Conservation (phyloP, 2,888 invertebrate genomes). For the Caenorhabditis sp. region DNA sequence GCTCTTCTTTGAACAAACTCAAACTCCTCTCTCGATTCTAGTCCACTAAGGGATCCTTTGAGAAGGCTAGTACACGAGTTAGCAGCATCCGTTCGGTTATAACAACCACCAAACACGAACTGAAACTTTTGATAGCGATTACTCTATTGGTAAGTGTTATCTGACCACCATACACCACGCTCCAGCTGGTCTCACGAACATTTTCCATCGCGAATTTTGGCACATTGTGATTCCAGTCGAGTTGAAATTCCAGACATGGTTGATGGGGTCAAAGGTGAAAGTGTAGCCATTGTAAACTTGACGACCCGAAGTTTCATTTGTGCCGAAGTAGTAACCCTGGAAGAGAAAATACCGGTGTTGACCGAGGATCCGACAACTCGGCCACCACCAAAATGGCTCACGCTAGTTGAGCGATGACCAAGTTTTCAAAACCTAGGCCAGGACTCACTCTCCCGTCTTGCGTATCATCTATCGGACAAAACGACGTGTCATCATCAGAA, state of each 20-base stretch:
- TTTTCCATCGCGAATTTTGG: background rate
- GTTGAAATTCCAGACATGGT: background rate
- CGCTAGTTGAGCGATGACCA: no score
- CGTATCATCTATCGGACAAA: background rate
- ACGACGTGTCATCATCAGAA: no score
- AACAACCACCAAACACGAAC: no score
- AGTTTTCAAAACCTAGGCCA: no score
- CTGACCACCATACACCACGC: background rate
- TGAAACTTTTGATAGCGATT: no score
- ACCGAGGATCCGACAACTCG: no score
- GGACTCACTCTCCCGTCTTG: background rate
- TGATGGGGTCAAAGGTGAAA: background rate
- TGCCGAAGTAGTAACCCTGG: background rate
- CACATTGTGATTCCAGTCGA: conserved; percentile 2
- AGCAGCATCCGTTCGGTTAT: no score
- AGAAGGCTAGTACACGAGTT: no score
- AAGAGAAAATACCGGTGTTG: no score
- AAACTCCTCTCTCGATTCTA: background rate
- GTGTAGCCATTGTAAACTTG: background rate
- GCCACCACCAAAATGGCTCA: no score
- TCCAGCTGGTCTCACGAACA: background rate
- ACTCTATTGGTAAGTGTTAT: no score
- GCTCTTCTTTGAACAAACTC: background rate
- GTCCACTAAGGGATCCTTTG: background rate
- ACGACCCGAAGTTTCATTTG: background rate